Percentiles rank a stretch among this genome's conserved stretches.
These are phyloP conservation scores for Botia almorhae DNA, from an alignment of 2,797 vertebrate genomes.

Conservation along the genomic window DNA sequence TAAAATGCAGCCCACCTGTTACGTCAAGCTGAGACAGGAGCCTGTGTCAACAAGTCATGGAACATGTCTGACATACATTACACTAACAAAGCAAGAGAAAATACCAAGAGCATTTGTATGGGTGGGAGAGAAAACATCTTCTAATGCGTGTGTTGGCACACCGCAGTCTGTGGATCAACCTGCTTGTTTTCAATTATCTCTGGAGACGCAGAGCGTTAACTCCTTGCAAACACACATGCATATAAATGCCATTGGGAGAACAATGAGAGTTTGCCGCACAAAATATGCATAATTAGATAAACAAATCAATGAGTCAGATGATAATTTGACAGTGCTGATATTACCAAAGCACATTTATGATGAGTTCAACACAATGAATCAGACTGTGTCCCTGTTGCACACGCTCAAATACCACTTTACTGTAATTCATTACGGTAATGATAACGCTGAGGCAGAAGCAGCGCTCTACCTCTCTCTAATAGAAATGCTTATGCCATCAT, in stretches of 20 bases:
- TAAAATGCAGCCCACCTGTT: not conserved
- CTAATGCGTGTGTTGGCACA: conserved; percentile 11
- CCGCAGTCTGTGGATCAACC: not conserved
- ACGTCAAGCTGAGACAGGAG: not conserved
- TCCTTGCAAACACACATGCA: not conserved
- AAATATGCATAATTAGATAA: conserved; percentile 43
- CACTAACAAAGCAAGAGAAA: not conserved
- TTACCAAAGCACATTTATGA: conserved; percentile 31
- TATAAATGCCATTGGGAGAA: conserved; percentile 31
- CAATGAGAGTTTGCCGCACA: conserved; percentile 8
- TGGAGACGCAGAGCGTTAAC: conserved; percentile 6
- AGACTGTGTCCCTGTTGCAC: conserved; percentile 41
- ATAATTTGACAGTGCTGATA: conserved; percentile 40
- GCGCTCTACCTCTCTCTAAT: conserved; percentile 31
- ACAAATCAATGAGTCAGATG: conserved; percentile 47
- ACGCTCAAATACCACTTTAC: conserved; percentile 41
- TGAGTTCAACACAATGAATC: conserved; percentile 38
- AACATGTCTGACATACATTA: not conserved
- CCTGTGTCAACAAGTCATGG: not conserved
- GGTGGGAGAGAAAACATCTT: not conserved
- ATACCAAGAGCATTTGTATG: not conserved
- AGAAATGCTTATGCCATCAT: conserved; percentile 41
- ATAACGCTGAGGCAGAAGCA: conserved; percentile 21
- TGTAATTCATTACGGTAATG: conserved; percentile 50
- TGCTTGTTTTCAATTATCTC: conserved; percentile 31